Conservation (phyloP, 2,113 vertebrate genomes). For the Cololabis saira region DNA sequence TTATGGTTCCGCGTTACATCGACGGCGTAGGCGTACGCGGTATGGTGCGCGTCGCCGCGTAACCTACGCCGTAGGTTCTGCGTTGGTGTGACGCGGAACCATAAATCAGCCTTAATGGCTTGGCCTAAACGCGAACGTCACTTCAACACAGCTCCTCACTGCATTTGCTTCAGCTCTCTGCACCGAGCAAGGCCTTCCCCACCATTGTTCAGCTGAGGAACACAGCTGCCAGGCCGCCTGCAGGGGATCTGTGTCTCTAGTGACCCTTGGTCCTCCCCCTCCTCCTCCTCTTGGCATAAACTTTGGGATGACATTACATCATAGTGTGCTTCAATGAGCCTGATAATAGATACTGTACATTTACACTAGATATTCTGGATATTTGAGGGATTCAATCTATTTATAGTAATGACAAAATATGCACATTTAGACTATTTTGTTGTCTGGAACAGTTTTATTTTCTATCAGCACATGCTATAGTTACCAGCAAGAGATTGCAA, state of each 20-base stretch:
- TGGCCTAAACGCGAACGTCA: slow-evolving; percentile 18
- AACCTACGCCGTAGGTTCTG: too few species aligned
- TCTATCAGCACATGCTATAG: too few species aligned
- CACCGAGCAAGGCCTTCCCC: slow-evolving; percentile 1
- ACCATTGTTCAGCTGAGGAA: slow-evolving; percentile 41
- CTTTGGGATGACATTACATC: slow-evolving; percentile 27
- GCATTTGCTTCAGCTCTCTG: slow-evolving; percentile 1
- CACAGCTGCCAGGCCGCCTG: slow-evolving; percentile 46
- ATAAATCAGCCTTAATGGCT: too few species aligned
- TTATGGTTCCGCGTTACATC: too few species aligned
- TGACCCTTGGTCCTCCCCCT: slow-evolving; percentile 41
- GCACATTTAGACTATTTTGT: too few species aligned
- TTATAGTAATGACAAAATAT: background rate
- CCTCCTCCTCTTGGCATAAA: slow-evolving; percentile 2
- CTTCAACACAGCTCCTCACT: background rate
- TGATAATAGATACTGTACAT: background rate
- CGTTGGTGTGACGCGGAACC: too few species aligned
- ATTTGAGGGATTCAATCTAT: background rate
- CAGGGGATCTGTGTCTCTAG: slow-evolving; percentile 48
- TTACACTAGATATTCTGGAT: too few species aligned
- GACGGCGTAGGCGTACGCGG: too few species aligned
- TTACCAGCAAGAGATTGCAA: too few species aligned
- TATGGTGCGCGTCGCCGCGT: too few species aligned
- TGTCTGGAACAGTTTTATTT: too few species aligned
- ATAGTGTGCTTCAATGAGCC: background rate